Conservation (phyloP, 1,140 invertebrate species). For the Thaumetopoea pityocampa region DNA sequence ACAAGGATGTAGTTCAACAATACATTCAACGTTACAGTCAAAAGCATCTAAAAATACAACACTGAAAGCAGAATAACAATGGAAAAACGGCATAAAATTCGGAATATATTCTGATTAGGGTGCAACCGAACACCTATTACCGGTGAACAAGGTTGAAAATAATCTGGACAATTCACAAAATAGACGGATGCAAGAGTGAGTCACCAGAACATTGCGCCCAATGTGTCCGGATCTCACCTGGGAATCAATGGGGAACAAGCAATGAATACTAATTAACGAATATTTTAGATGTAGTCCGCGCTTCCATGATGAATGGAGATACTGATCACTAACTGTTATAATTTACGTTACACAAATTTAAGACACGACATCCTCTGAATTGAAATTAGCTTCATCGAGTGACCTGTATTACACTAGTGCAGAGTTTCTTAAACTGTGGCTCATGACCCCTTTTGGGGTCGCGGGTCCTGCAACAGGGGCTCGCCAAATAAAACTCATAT, state of each 20-base stretch:
- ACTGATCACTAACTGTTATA: slow-evolving; percentile 11
- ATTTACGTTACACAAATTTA: slow-evolving; percentile 15
- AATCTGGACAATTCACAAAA: not conserved
- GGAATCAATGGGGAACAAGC: slow-evolving; percentile 15
- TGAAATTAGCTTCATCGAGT: not conserved
- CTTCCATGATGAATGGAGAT: not conserved
- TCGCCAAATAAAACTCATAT: too few relatives aligned
- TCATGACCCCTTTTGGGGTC: not conserved
- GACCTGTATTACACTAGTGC: not conserved
- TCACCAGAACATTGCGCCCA: slow-evolving; percentile 51
- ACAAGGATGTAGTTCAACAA: slow-evolving; percentile 33
- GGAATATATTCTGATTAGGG: too few relatives aligned
- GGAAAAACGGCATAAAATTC: slow-evolving; percentile 25
- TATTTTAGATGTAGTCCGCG: slow-evolving; percentile 9
- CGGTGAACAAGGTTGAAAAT: slow-evolving; percentile 15
- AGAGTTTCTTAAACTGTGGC: not conserved
- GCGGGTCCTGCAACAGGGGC: not conserved
- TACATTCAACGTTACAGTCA: slow-evolving; percentile 23
- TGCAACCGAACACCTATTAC: slow-evolving; percentile 2
- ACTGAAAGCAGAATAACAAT: slow-evolving; percentile 38
- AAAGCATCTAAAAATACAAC: slow-evolving; percentile 37
- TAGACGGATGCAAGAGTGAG: slow-evolving; percentile 40
- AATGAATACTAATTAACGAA: slow-evolving; percentile 30
- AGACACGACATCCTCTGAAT: slow-evolving; percentile 7
- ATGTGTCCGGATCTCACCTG: slow-evolving; percentile 38